Base-by-base conservation (phyloP, 2,888 invertebrate genomes). In the Lasioglossum vierecki region DNA sequence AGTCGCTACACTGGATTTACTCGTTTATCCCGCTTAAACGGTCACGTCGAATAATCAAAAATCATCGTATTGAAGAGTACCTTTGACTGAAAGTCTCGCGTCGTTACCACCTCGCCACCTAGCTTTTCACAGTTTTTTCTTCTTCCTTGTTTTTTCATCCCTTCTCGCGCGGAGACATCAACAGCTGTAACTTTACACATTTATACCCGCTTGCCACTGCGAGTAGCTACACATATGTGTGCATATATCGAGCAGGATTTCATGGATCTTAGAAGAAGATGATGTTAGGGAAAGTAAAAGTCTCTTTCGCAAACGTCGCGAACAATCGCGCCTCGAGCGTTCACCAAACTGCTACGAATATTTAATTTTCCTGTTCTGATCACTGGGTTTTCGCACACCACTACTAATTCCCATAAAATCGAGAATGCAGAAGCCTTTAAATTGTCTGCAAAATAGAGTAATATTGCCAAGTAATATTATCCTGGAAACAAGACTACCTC, bases 1-100 rank as follows among this genome's bases (percentile, higher is more conserved):
- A 82, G 83, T 82, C 66, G 57, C 60, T 66, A 46, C 73, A 80
- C 75, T 53, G 44, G 75, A 73, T 71, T 60, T 72, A 57, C 71
- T 46, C 46, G 60, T 70, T 79, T 75, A 46, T n/a, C 57, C 57
- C 30, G 41, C 18, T 57, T 44, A 63, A 68, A 72, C 57, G 57
- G 22, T 46, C 74, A 35, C 49, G 22, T 63, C 49, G 49, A 41
- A 74, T 46, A 66, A 79, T 57, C 79, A 46, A 72, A 74, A 72
- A 72, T 72, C 72, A 5, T 49, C 30, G 49, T 44, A 26, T n/a
- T 41, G 4, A n/a, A 22, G 6, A 9, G 74, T 35, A 53, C n/a
- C 22, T 72, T 15, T 22, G 22, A 35, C 49, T 22, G 2, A 8
- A 53, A 53, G 22, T 53, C 49, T 53, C 49, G 49, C 49, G 26